Evolutionary conservation across 2,888 invertebrate genomes (phyloP).

Genomic region (Caenorhabditis sp.): DNA sequence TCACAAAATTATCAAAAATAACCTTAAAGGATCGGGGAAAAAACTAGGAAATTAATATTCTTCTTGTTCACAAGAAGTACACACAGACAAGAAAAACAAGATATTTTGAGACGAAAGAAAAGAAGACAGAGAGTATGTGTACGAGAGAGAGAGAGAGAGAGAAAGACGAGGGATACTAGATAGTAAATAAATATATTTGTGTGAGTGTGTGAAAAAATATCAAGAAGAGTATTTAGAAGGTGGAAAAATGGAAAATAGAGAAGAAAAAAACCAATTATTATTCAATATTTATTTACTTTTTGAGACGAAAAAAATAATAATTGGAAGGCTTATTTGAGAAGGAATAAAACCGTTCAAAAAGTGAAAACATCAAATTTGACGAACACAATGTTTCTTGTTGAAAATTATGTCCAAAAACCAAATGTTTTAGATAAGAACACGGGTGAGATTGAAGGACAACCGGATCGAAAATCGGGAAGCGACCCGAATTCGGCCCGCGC

Average conservation of each 20-base stretch:
- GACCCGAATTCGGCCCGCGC: no score
- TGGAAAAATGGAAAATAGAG: neutral
- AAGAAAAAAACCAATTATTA: no score
- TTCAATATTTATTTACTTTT: no score
- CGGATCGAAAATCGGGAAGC: no score
- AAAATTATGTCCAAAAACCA: no score
- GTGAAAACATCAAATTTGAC: no score
- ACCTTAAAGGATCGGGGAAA: neutral
- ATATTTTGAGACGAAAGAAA: neutral
- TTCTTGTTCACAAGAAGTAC: neutral
- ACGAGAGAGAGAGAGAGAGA: constrained; percentile 1
- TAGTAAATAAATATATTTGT: neutral
- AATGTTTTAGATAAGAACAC: no score
- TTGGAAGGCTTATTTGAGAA: neutral
- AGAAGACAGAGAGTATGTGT: neutral
- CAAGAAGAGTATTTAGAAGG: neutral
- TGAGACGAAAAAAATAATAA: neutral
- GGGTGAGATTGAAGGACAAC: no score
- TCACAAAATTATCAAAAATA: neutral
- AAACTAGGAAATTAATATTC: no score
- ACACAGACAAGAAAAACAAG: neutral
- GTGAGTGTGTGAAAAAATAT: neutral
- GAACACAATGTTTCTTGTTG: no score
- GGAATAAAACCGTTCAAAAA: neutral
- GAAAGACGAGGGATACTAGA: neutral